Evolutionary conservation across 1,140 invertebrate species (phyloP), one percentile per base, ranked within the genome.

Genomic region (Cydia splendana): DNA sequence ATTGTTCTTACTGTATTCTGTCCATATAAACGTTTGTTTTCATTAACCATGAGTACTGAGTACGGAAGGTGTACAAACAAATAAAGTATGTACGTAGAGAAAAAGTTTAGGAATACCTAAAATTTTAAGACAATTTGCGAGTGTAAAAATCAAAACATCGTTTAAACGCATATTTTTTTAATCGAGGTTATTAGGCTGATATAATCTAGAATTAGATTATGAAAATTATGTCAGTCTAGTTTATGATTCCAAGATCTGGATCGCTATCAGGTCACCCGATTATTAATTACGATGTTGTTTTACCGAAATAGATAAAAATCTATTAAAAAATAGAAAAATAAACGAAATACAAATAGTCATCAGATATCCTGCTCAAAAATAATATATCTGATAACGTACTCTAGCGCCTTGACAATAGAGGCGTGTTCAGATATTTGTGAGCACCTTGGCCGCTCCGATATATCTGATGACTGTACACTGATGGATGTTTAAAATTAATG

Each of bases 401-500:
- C 42, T 13, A 45, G 42, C 4, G 12, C 45, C 13, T 48, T 48
- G 45, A 48, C 45, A 48, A 48, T 48, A 48, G 45, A 13, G 45
- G 13, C 4, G 42, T 45, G 12, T 45, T 13, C 42, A 15, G 45
- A 48, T 48, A 48, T 48, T 42, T 10, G 0, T 13, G 45, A 48
- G 45, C 12, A 48, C 45, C 3, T 15, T 48, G 45, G 10, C 45
- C 45, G 45, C 13, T 48, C 13, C 2, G 12, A 48, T 48, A 48
- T 48, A 13, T 48, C 12, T 48, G 77, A 82, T 81, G 38, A 76
- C 15, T 65, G 45, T 82, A 71, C 74, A 80, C 79, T 79, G 83
- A 84, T 84, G 75, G 80, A 80, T 78, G 77, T 80, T 83, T 79
- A 74, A 81, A 80, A 83, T 84, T 71, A 38, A 42, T 71, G 20